Evolutionary conservation across 2,797 vertebrate genomes (phyloP).

Genomic region (Dallia pectoralis): DNA sequence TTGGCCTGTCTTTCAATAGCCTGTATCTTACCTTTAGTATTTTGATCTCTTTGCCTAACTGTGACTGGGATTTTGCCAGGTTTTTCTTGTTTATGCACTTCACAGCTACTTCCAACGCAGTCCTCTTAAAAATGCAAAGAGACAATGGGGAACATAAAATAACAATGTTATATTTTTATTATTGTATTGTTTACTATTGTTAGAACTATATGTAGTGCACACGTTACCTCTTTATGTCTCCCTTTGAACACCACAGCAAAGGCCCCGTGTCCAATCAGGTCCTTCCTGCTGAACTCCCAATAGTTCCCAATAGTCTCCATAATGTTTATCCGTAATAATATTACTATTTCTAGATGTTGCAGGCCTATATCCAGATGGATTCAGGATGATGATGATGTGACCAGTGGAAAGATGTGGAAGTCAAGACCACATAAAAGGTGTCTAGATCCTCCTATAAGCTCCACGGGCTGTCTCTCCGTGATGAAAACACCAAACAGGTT

Average conservation of each 20-base stretch:
- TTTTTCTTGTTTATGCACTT: conserved; percentile 99
- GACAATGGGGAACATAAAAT: neutral
- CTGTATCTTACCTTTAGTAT: conserved; percentile 87
- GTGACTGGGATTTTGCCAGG: conserved; percentile 90
- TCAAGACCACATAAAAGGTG: conserved; percentile 49
- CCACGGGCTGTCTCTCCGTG: conserved; percentile 69
- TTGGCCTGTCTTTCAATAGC: neutral
- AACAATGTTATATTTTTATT: no score
- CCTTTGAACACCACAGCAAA: conserved; percentile 97
- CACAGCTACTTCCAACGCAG: conserved; percentile 90
- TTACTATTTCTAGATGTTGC: neutral
- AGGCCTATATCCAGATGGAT: conserved; percentile 26
- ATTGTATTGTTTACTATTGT: neutral
- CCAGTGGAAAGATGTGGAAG: conserved; percentile 42
- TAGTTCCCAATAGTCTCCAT: conserved; percentile 91
- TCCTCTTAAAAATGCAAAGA: conserved; percentile 76
- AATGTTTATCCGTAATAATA: conserved; percentile 1
- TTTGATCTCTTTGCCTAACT: conserved; percentile 95
- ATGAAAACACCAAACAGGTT: conserved; percentile 28
- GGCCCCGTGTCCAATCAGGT: conserved; percentile 93
- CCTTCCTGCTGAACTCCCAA: conserved; percentile 94
- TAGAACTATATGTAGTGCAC: neutral
- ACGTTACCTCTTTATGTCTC: conserved; percentile 87
- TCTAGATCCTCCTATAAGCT: conserved; percentile 53
- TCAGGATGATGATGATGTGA: conserved; percentile 52